Percentiles rank a stretch among this genome's conserved stretches.
Conservation (phyloP, 92 coral and sea anemone species). For the Heliopora coerulea region DNA sequence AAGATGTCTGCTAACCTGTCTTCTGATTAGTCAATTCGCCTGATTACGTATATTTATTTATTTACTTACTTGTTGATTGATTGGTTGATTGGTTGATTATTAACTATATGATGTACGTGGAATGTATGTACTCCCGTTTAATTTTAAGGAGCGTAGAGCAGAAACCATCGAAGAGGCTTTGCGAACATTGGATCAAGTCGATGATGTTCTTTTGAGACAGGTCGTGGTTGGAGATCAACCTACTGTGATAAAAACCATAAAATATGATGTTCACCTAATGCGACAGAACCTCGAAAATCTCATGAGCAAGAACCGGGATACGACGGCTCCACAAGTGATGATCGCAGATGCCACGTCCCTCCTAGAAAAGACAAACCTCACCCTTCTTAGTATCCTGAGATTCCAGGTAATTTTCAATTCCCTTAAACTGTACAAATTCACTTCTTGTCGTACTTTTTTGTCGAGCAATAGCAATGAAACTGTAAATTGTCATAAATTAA, state of each 20-base stretch:
- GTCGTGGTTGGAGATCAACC: slow-evolving; percentile 83
- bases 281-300: slow-evolving; percentile 66
- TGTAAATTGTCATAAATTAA: too few relatives aligned
- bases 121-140: neutral
- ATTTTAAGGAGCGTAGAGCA: neutral
- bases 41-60: too few relatives aligned
- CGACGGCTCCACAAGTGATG: slow-evolving; percentile 34
- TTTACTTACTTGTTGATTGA: too few relatives aligned
- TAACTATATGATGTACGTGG: too few relatives aligned
- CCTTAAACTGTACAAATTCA: too few relatives aligned
- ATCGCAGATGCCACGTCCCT: neutral
- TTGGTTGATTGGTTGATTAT: too few relatives aligned
- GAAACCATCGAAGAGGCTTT: slow-evolving; percentile 86
- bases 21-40: too few relatives aligned
- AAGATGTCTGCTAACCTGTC: too few relatives aligned
- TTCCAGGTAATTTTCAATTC: slow-evolving; percentile 80
- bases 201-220: slow-evolving; percentile 77
- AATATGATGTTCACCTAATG: slow-evolving; percentile 70
- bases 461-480: too few relatives aligned
- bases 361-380: slow-evolving; percentile 69
- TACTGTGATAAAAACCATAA: slow-evolving; percentile 71
- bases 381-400: slow-evolving; percentile 82
- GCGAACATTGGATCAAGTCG: slow-evolving; percentile 69
- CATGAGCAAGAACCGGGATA: slow-evolving; percentile 64
- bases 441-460: too few relatives aligned